Evolutionary conservation across 2,113 vertebrate species (phyloP).

Genomic region (Anguilla japonica): DNA sequence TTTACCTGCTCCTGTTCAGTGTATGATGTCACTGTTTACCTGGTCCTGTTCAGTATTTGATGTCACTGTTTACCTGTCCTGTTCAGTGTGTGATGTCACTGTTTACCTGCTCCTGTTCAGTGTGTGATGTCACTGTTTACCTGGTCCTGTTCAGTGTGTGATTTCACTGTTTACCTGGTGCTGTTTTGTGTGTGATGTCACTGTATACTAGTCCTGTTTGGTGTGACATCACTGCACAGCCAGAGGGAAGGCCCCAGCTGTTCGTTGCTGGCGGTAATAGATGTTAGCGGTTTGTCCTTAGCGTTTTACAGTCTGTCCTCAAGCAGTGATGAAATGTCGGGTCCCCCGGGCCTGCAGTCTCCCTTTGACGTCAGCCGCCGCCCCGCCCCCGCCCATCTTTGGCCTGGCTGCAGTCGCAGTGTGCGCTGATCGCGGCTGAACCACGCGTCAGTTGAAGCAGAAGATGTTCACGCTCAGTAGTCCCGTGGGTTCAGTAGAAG

Average conservation of each 20-base stretch:
- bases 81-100: not conserved
- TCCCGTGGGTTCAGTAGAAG: not conserved
- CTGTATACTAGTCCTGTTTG: not conserved
- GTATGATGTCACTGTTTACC: too few relatives aligned
- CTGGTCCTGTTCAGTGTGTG: too few relatives aligned
- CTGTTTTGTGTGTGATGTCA: not conserved
- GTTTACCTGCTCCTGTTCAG: too few relatives aligned
- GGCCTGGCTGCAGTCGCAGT: too few relatives aligned
- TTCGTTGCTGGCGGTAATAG: too few relatives aligned
- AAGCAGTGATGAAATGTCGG: too few relatives aligned
- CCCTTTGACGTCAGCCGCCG: not conserved
- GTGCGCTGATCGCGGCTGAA: not conserved
- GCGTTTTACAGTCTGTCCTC: too few relatives aligned
- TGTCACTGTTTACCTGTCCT: not conserved
- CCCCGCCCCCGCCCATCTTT: not conserved
- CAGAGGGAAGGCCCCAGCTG: too few relatives aligned
- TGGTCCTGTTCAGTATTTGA: not conserved
- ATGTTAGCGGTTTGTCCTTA: too few relatives aligned
- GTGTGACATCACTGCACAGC: too few relatives aligned
- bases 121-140: too few relatives aligned
- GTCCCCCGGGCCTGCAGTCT: not conserved
- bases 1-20: too few relatives aligned
- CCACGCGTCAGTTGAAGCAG: constrained; percentile 18
- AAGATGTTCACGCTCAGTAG: constrained; percentile 6
- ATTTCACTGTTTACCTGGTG: not conserved